Percentiles rank a stretch among this genome's conserved stretches.
Conservation (phyloP, 2,113 vertebrate species). For the Propithecus coquereli region DNA sequence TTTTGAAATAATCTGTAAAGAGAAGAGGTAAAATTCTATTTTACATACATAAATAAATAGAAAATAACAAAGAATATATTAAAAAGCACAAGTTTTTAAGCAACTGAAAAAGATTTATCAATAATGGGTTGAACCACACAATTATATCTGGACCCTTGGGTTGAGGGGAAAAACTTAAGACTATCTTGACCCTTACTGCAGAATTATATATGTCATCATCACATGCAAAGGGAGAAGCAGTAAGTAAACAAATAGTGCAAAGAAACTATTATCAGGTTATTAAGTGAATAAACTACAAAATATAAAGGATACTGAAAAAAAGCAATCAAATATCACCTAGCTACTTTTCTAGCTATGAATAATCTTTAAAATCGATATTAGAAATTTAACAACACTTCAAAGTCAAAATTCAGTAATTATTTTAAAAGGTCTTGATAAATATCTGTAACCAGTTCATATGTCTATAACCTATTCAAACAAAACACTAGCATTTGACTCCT, state of each 20-base stretch:
- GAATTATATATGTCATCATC: constrained; percentile 27
- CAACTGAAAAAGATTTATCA: background rate
- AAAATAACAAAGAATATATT: background rate
- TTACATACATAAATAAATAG: background rate
- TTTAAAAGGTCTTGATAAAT: background rate
- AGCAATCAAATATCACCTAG: background rate
- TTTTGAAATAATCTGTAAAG: constrained; percentile 8
- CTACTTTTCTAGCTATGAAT: background rate
- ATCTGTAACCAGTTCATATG: background rate
- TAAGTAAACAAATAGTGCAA: background rate
- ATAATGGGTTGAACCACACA: background rate
- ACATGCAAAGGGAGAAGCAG: constrained; percentile 1
- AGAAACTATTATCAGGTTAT: background rate
- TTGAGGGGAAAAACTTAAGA: no score
- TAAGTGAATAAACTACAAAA: constrained; percentile 1
- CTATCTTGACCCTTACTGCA: background rate
- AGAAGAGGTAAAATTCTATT: constrained; percentile 7
- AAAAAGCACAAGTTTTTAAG: background rate
- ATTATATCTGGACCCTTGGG: background rate
- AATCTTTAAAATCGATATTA: background rate
- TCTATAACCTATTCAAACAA: constrained; percentile 40
- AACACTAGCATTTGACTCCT: constrained; percentile 21
- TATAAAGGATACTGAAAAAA: constrained; percentile 35
- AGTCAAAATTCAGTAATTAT: background rate
- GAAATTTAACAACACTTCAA: constrained; percentile 29